Base-by-base conservation (phyloP, 2,797 vertebrate genomes). In the Tamandua tetradactyla region DNA sequence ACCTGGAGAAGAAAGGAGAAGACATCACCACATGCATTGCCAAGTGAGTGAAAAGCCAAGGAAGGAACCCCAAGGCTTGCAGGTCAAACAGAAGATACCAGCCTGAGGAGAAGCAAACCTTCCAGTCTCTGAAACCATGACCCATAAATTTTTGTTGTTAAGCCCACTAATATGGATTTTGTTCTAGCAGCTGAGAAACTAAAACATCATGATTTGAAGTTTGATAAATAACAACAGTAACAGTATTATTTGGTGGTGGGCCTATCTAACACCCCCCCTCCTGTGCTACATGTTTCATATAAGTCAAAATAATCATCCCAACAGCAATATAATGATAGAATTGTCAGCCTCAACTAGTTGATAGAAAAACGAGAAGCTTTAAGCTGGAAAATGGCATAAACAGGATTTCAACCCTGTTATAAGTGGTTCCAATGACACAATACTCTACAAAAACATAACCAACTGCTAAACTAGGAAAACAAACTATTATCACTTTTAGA, bases 181-280 rank as follows among this genome's bases (percentile, higher is more conserved):
- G 49, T 13, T 52, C 3, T 52, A 52, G 49, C 49, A 52, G 49
- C 49, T 52, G 49, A 10, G 7, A 52, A 52, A 52, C 49, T 52
- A 52, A 52, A 52, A 52, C 11, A 14, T 3, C 13, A 9, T 52
- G 12, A 52, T 52, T 52, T 14, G 49, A 90, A 11, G 47, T 81
- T 84, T 81, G 80, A 64, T 75, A 75, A 59, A 91, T 91, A 81
- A 32, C 17, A 82, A 66, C 61, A 88, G 61, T 1, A 90, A 59
- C 5, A 69, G 8, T 10, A 2, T 27, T 87, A 40, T 74, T 42
- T 71, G 37, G 40, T 49, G 3, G 12, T 35, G 7, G 59, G n/a
- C 15, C n/a, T 78, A 49, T n/a, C 59, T 8, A 71, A 87, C 5
- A 76, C 27, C 15, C 55, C 15, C 55, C 22, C 5, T 17, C 11